Conservation (phyloP, 2,888 invertebrate species). For the Apamea epomidion region DNA sequence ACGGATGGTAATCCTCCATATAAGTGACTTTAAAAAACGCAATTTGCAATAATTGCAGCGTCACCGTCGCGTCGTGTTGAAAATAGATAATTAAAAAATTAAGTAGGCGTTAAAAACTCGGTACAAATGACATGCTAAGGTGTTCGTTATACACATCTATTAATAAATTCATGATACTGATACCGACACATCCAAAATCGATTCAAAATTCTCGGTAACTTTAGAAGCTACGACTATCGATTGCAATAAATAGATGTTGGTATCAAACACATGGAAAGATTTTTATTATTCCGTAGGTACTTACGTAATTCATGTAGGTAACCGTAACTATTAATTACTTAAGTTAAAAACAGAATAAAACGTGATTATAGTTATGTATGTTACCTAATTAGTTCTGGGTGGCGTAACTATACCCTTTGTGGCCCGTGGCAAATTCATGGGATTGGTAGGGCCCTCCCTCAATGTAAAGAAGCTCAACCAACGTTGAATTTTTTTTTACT, state of each 20-base stretch:
- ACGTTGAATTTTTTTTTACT: no score
- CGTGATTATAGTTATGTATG: background rate
- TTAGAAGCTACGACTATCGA: constrained; percentile 19
- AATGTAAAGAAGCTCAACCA: no score
- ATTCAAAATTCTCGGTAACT: constrained; percentile 47
- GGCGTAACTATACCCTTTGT: no score
- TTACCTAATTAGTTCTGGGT: background rate
- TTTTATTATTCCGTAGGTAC: background rate
- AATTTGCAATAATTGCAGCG: background rate
- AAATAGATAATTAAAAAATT: constrained; percentile 11
- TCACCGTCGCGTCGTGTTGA: background rate
- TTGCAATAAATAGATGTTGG: constrained; percentile 15
- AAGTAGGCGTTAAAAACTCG: constrained; percentile 14
- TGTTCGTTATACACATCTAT: background rate
- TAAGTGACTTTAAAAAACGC: background rate
- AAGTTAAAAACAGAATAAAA: background rate
- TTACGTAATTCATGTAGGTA: background rate
- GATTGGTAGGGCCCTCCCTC: no score
- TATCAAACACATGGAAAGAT: background rate
- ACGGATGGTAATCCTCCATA: background rate
- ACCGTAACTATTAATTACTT: background rate
- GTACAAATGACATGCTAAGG: background rate
- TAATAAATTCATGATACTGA: constrained; percentile 32
- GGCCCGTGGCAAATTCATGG: no score
- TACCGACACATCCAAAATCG: constrained; percentile 33